Evolutionary conservation across 2,888 invertebrate genomes (phyloP).

Genomic region (Yponomeuta cagnagella): DNA sequence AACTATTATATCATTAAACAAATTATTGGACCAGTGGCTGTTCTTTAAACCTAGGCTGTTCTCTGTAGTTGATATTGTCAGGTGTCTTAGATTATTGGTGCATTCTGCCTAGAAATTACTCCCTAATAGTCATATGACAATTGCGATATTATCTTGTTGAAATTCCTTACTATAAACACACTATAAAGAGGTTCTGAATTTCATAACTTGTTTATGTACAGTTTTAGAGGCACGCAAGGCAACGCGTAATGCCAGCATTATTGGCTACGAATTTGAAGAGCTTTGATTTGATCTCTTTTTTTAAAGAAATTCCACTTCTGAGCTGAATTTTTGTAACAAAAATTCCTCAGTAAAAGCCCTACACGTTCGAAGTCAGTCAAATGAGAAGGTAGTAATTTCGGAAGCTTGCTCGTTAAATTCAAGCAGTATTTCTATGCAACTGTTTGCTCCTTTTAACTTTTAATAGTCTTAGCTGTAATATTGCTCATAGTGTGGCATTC

Average conservation of each 20-base stretch:
- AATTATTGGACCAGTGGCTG: constrained; percentile 64
- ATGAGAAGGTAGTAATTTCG: too few relatives aligned
- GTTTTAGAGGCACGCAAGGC: too few relatives aligned
- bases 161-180: not conserved
- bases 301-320: too few relatives aligned
- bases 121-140: constrained; percentile 16
- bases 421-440: too few relatives aligned
- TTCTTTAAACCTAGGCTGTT: constrained; percentile 59
- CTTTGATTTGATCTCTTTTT: too few relatives aligned
- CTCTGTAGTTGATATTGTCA: constrained; percentile 50
- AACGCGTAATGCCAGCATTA: too few relatives aligned
- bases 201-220: too few relatives aligned
- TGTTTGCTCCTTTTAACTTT: not conserved
- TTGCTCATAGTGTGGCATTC: not conserved
- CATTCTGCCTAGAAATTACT: constrained; percentile 44
- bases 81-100: constrained; percentile 70
- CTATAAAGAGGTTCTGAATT: not conserved
- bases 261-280: too few relatives aligned
- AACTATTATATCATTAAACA: constrained; percentile 25
- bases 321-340: too few relatives aligned
- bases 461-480: not conserved
- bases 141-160: not conserved
- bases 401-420: too few relatives aligned
- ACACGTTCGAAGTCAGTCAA: too few relatives aligned
- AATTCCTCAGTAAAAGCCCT: too few relatives aligned